A percentile compares a stretch with the other conserved stretches of the same genome.
Conservation (phyloP, 2,888 invertebrate genomes). For the Himalopsyche japonica region DNA sequence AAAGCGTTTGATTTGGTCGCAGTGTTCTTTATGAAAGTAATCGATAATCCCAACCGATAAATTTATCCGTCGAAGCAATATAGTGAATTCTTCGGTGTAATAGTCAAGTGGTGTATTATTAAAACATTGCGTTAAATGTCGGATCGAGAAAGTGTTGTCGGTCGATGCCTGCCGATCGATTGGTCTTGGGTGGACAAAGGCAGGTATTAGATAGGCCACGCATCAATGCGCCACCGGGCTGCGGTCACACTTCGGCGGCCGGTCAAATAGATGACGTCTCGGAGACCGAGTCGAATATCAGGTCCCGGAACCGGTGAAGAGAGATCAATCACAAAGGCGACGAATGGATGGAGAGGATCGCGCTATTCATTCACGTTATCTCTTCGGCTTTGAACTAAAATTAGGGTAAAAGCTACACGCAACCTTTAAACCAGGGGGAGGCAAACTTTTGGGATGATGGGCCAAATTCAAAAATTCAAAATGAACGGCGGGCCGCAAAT, state of each 20-base stretch:
- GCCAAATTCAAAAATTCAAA: too few species aligned
- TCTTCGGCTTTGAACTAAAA: neutral
- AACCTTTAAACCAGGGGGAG: too few species aligned
- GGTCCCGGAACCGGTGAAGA: neutral
- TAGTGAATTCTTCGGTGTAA: neutral
- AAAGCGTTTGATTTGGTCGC: too few species aligned
- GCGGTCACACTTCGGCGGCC: neutral
- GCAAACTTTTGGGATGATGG: too few species aligned
- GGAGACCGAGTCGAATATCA: neutral
- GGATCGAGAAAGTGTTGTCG: neutral
- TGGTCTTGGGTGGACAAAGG: neutral
- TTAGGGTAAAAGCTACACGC: neutral
- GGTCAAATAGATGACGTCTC: neutral
- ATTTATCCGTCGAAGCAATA: too few species aligned
- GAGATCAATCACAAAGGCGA: neutral
- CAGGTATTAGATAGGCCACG: neutral
- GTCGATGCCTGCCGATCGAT: neutral
- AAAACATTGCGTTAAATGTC: neutral
- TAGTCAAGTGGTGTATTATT: neutral
- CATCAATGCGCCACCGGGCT: neutral
- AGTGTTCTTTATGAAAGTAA: too few species aligned
- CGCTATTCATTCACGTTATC: neutral
- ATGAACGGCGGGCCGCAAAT: too few species aligned
- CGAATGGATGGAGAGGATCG: neutral
- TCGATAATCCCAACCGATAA: too few species aligned